Base-by-base conservation (phyloP, 1,140 invertebrate genomes). In the Pentalonia nigronervosa region DNA sequence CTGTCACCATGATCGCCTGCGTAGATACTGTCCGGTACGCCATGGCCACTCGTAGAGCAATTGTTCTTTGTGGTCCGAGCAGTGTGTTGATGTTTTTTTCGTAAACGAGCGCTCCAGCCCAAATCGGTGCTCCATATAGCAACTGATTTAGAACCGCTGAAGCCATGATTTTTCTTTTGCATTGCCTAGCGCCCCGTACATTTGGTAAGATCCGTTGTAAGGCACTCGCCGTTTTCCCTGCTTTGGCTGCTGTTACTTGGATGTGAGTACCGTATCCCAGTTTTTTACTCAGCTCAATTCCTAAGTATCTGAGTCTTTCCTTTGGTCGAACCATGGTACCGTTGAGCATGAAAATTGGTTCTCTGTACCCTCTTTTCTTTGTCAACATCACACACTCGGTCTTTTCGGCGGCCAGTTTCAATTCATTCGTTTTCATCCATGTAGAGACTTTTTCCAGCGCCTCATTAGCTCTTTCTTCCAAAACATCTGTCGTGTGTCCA, bases 51-150 rank as follows among this genome's bases (percentile, higher is more conserved):
- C 50, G 17, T 34, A 90, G 21, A 3, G 88, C 53, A 2, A 90
- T 90, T 50, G 34, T 25, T 41, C 53, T 34, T 36, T 90, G 88
- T 36, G 88, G 53, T 14, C 53, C 21, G n/a, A 84, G 36, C 34
- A 84, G 21, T 45, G 21, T 84, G 23, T 30, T 84, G 9, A 84
- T 7, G 20, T 84, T 84, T 9, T 11, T 45, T 9, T 84, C 34
- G 23, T 41, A 84, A 14, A 7, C 20, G 0, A 84, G 83, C 25
- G 83, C 83, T 97, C 96, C 96, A 96, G 96, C 96, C 96, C 97
- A 96, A 96, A 96, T 96, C 17, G 41, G 91, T 30, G 91, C 67
- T 50, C 17, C 91, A n/a, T 93, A 93, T 11, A 93, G 67, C 67
- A 95, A n/a, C n/a, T n/a, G n/a, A n/a, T n/a, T n/a, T n/a, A n/a